Evolutionary conservation across 2,888 invertebrate species (phyloP), one percentile per base, ranked within the genome.

Genomic region (Aphelenchoides bicaudatus): DNA sequence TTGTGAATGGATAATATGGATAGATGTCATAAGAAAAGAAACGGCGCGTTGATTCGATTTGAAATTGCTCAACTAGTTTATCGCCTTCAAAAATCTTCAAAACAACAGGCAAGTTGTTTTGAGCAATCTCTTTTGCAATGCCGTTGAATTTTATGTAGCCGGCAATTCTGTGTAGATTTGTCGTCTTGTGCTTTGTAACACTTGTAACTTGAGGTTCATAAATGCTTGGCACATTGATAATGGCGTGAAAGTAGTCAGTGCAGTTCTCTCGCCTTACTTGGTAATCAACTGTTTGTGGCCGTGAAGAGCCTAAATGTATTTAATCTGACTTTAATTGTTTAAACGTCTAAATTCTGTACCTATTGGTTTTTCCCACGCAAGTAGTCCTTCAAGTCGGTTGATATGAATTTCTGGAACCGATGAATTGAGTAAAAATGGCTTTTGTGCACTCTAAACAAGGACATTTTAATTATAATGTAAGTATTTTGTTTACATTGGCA

Each of bases 11-110:
- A n/a, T n/a, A 25, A n/a, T 43, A 51, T 6, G 52, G 25, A 19
- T 21, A 28, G 1, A 51, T 16, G n/a, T 21, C 38, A 30, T 51
- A 30, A n/a, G 52, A n/a, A 30, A 51, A 51, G 37, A 51, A 51
- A 2, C 52, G 31, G 19, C 37, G 1, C 2, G 8, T 43, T 13
- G 52, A 51, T 16, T 29, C 23, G 1, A 38, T n/a, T 1, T 8
- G n/a, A 2, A 34, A 25, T 2, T 19, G 19, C 37, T 51, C 52
- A 30, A 51, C n/a, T 23, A 30, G 37, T 16, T 16, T 21, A 3
- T 30, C 52, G 19, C n/a, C 28, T 2, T 27, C 52, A 19, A 23
- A 27, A 2, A 51, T 30, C 8, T 30, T 27, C 19, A 51, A 23
- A 8, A 28, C 38, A 19, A 51, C 37, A 1, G 52, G 52, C 23